Evolutionary conservation across 2,113 vertebrate genomes (phyloP).

Genomic region (Myodes glareolus): DNA sequence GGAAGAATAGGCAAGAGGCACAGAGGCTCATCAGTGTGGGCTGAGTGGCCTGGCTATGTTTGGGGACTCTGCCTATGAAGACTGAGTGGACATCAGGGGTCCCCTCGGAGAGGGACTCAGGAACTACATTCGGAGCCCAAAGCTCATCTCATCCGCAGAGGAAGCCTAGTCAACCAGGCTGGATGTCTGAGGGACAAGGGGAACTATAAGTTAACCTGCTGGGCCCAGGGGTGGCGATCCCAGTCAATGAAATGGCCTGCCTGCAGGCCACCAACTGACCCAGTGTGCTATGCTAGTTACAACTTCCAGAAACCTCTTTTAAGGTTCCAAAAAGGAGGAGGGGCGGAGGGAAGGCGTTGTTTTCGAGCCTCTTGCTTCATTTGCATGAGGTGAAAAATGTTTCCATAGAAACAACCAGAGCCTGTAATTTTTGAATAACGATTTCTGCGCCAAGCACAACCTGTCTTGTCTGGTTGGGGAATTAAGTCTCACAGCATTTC

Average conservation of each 20-base stretch:
- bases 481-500: slow-evolving; percentile 48
- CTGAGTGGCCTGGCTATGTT: not conserved
- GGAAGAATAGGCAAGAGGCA: not conserved
- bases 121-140: not conserved
- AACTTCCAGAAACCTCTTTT: slow-evolving; percentile 49
- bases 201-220: not conserved
- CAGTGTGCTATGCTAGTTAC: not conserved
- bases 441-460: slow-evolving; percentile 81
- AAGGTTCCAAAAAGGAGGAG: slow-evolving; percentile 19
- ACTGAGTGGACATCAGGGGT: not conserved
- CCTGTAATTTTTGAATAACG: slow-evolving; percentile 86
- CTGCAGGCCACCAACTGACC: not conserved
- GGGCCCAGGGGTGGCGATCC: too few relatives aligned
- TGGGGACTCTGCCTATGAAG: not conserved
- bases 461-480: slow-evolving; percentile 72
- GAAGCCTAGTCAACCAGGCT: rapidly evolving
- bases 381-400: slow-evolving; percentile 84
- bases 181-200: not conserved
- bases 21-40: not conserved
- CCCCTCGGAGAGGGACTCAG: not conserved
- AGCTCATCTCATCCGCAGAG: rapidly evolving
- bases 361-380: slow-evolving; percentile 78
- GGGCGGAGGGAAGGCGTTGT: slow-evolving; percentile 60
- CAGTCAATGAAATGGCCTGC: too few relatives aligned
- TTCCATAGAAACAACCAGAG: slow-evolving; percentile 87